These are phyloP conservation scores for Chlorops oryzae DNA, from an alignment of 1,140 invertebrate genomes.

Conservation along the genomic window DNA sequence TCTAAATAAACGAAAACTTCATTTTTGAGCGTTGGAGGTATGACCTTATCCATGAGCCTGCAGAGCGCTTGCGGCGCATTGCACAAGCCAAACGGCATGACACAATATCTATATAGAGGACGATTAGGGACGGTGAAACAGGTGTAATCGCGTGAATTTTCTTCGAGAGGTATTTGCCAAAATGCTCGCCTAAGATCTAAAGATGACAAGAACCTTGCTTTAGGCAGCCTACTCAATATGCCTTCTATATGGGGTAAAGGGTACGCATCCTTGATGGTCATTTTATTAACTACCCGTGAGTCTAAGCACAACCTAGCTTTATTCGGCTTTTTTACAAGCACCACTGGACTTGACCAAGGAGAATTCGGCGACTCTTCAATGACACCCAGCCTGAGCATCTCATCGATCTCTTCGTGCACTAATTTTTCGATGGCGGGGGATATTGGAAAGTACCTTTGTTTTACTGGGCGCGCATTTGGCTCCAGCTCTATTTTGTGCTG, in stretches of 20 bases:
- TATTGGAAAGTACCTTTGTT: no score
- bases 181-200: constrained; percentile 11
- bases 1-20: constrained; percentile 23
- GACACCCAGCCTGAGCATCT: no score
- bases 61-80: constrained; percentile 9
- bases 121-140: constrained; percentile 34
- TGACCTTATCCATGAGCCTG: constrained; percentile 9
- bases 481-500: background rate
- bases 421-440: no score
- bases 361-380: no score
- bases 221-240: constrained; percentile 34
- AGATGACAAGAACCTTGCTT: constrained; percentile 21
- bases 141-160: constrained; percentile 33
- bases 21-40: constrained; percentile 2
- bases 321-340: constrained; percentile 12
- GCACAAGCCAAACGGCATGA: constrained; percentile 18
- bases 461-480: background rate
- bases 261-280: constrained; percentile 38
- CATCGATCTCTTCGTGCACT: no score
- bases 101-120: constrained; percentile 28
- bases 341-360: constrained; percentile 9
- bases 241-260: constrained; percentile 27
- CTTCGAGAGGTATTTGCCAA: constrained; percentile 24
- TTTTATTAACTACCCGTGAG: constrained; percentile 37
- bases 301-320: constrained; percentile 40